Evolutionary conservation across 2,888 invertebrate species (phyloP), one percentile per base, ranked within the genome.

Genomic region (Andrena flavipes): DNA sequence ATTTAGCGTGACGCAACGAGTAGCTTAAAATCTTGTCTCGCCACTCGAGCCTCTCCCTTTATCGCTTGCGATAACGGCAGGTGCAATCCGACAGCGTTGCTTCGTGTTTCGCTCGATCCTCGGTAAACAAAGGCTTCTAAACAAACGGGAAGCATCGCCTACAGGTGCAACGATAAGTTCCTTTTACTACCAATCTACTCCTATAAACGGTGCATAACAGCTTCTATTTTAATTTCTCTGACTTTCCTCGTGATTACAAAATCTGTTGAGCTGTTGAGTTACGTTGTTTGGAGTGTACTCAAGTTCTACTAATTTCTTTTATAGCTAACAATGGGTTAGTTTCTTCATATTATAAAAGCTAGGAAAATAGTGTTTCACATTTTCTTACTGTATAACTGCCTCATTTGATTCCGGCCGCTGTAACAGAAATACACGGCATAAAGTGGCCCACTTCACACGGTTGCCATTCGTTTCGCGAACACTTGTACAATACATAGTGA

Each of bases 141-240:
- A 65, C 60, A 73, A 73, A 81, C 77, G 59, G 59, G 26, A 63
- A 64, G 69, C 16, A 20, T 49, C 10, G 8, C 2, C 23, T 1
- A 70, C 82, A 82, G 82, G 73, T 82, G 82, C 60, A 33, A 54
- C 60, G 74, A 70, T 70, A 67, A 74, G 30, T 33, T 35, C 49
- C 35, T 35, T 33, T 20, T n/a, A 20, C 54, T 30, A 35, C 16
- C 30, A 16, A 13, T 20, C 13, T 29, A 8, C 68, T 23, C 13
- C 2, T 48, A 26, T 3, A 23, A 35, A n/a, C 8, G 49, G n/a
- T 10, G 20, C 5, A 35, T 0, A 23, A 56, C 23, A 10, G 20
- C 23, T 56, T 56, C 23, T 56, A 3, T 10, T 56, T 23, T 56
- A 26, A n/a, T 23, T 56, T 20, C 16, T 30, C 8, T n/a, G 30